Base-by-base conservation (phyloP, 2,797 vertebrate genomes). In the Carduelis carduelis region DNA sequence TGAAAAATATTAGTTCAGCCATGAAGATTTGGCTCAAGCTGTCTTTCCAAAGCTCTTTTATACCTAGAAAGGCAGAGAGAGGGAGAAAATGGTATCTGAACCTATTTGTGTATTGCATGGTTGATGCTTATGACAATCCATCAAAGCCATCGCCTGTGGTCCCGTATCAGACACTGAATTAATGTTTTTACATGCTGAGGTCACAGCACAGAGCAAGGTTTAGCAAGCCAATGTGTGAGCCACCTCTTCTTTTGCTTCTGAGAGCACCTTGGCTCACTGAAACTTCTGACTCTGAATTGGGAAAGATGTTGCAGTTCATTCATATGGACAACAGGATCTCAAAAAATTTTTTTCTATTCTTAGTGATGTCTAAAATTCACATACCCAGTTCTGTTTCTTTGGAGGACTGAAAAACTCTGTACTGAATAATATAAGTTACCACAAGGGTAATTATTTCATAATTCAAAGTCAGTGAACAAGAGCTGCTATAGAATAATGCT, bases 221-320 rank as follows among this genome's bases (percentile, higher is more conserved):
- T 93, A 94, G 61, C 77, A 81, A 96, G 89, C 82, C 60, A 76
- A 65, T 57, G 52, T 44, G 60, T 86, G 87, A 89, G 92, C 65
- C 89, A 74, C 28, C 53, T 84, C 30, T 27, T 55, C 65, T 70
- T 65, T 59, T 5, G 49, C 49, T 96, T 85, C 78, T 71, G 60
- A 57, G 68, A 76, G 68, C 70, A 94, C 5, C 34, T 20, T 47
- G 34, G 57, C 61, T 84, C 50, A 46, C 41, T 78, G 83, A 90
- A 76, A 56, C 69, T 90, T 94, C 32, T 74, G 87, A 95, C 71
- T 93, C 86, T 64, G 59, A 92, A 91, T 2, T 70, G 57, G 71
- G 52, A 88, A 96, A 97, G 96, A 91, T 20, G 12, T 13, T 90
- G 30, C 12, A 46, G 44, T 85, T 95, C 92, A 97, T 65, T 83